Evolutionary conservation across 2,113 vertebrate genomes (phyloP), one percentile per base, ranked within the genome.

Genomic region (Artemisiospiza belli): DNA sequence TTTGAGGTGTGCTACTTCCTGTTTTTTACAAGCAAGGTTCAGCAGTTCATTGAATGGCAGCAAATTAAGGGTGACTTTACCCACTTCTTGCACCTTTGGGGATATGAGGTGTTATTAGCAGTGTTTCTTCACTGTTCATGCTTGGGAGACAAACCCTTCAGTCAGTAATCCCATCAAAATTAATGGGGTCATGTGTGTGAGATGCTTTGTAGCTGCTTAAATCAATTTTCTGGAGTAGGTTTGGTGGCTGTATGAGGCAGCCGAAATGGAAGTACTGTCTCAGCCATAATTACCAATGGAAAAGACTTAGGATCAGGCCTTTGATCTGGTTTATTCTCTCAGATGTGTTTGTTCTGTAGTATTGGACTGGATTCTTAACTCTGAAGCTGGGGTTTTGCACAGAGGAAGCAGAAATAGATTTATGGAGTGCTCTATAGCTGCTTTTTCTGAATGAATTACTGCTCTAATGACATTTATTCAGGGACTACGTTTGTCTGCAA

Each of bases 391-490:
- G 35, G 15, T 78, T 90, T 93, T 87, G 44, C 31, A 78, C 39
- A 68, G 37, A 81, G 66, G 57, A 87, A 69, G 51, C 33, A 94
- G 46, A 74, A 46, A 33, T 41, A 79, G 63, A 62, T 93, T 93
- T 89, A 78, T 88, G 68, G 47, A 75, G 47, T 87, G 73, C 20
- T 70, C 41, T 49, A 43, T 35, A 59, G 44, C 51, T 89, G 75
- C 23, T 76, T 95, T 89, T 91, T 61, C 63, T 90, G 85, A 79
- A 85, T 30, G 35, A 41, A 55, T 33, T 51, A 75, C 59, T 75
- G 37, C 6, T 55, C 43, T 70, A 87, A 83, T 58, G 55, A 58
- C 55, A 58, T 82, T 21, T 92, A 69, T 89, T 87, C 77, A 76
- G 37, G 30, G 41, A 31, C 55, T 59, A 43, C 33, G n/a, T 87